A percentile compares a stretch with the other conserved stretches of the same genome.
These are phyloP conservation scores for Albula goreensis DNA, from an alignment of 2,113 vertebrate species.

Conservation along the genomic window DNA sequence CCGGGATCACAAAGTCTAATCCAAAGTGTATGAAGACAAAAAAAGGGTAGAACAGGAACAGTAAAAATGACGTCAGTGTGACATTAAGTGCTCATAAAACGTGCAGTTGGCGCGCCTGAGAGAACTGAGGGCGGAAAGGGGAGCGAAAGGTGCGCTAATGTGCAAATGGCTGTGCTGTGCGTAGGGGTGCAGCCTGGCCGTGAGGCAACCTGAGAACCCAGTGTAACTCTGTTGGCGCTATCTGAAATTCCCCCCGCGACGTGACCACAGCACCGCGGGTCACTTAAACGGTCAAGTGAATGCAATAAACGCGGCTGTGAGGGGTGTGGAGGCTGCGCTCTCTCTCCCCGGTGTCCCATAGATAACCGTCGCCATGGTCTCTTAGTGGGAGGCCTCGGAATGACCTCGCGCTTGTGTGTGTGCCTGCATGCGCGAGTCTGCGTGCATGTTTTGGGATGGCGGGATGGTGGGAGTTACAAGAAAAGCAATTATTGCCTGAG, in stretches of 20 bases:
- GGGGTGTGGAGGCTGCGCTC: neutral
- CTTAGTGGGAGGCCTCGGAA: conserved; percentile 2
- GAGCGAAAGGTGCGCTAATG: conserved; percentile 33
- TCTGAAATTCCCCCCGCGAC: neutral
- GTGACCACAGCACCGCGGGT: neutral
- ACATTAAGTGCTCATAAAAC: conserved; percentile 57
- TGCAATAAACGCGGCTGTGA: neutral
- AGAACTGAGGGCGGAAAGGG: conserved; percentile 33
- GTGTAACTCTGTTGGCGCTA: neutral
- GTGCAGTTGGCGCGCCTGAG: conserved; percentile 48
- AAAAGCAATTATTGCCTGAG: neutral
- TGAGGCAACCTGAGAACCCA: neutral
- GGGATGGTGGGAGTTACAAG: neutral
- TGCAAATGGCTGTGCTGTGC: conserved; percentile 33
- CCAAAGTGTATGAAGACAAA: neutral
- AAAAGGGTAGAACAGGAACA: conserved; percentile 45
- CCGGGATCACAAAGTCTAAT: neutral
- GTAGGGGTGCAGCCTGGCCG: neutral
- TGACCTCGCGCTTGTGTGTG: conserved; percentile 1
- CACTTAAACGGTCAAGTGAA: conserved; percentile 13
- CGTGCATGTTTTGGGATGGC: neutral
- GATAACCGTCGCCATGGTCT: neutral
- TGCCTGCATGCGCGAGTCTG: neutral
- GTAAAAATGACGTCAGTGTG: conserved; percentile 44
- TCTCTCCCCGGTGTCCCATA: neutral